phyloP scores from a whole-genome alignment of 2,888 invertebrate genomes.

The Lasioglossum malachurum region DNA sequence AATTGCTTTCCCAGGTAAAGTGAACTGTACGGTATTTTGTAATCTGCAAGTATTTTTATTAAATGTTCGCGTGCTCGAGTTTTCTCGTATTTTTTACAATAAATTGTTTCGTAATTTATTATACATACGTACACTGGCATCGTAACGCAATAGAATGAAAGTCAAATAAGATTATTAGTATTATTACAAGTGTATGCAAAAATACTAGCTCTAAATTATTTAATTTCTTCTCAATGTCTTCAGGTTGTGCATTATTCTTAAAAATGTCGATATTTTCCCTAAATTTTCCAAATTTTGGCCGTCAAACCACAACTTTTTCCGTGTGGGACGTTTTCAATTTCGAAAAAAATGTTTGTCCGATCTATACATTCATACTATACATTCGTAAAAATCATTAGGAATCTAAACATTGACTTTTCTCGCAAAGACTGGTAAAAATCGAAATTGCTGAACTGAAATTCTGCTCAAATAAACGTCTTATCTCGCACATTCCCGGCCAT shows the following conservation, averaged over 20 bases:
- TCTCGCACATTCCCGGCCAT: not conserved
- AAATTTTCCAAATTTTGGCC: too few relatives aligned
- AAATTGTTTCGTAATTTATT: not conserved
- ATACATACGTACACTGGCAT: too few relatives aligned
- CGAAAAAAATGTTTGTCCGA: too few relatives aligned
- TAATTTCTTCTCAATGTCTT: not conserved
- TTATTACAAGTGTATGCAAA: not conserved
- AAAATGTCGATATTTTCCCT: too few relatives aligned
- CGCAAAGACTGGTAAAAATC: not conserved
- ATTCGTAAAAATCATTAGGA: not conserved
- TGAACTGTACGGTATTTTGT: not conserved
- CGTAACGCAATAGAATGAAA: not conserved
- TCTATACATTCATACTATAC: not conserved
- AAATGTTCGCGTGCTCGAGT: not conserved
- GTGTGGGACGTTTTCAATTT: too few relatives aligned
- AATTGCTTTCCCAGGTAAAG: not conserved
- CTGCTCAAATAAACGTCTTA: not conserved
- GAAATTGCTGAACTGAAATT: constrained; percentile 6
- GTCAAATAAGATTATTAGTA: not conserved
- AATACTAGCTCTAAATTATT: not conserved
- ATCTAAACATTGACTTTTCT: not conserved
- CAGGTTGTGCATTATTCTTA: too few relatives aligned
- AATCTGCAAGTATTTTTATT: not conserved
- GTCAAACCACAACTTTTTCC: too few relatives aligned
- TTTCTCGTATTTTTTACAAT: not conserved